Evolutionary conservation across 2,797 vertebrate species (phyloP).

Genomic region (Anguilla pacifica): DNA sequence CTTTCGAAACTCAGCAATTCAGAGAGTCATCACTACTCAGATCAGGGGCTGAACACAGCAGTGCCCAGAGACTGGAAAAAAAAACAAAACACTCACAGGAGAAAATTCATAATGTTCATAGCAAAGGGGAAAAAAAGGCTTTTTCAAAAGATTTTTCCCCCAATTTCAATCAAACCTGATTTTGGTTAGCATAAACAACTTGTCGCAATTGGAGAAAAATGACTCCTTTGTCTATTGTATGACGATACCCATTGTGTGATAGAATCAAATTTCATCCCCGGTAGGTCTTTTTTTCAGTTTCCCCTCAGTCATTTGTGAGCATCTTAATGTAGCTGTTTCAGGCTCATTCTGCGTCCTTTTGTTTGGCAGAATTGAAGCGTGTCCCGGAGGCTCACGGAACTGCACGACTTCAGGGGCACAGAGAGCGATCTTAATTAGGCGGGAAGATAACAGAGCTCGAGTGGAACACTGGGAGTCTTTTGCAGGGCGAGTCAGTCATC

Average conservation of each 20-base stretch:
- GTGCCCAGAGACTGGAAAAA: not conserved
- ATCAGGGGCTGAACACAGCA: not conserved
- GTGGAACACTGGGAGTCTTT: not conserved
- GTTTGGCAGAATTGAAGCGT: not conserved
- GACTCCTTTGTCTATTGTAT: slow-evolving; percentile 10
- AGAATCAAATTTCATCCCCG: slow-evolving; percentile 3
- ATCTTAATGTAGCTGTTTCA: not conserved
- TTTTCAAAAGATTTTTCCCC: not conserved
- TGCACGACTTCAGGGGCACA: not conserved
- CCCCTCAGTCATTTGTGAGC: not conserved
- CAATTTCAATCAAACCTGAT: not conserved
- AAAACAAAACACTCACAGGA: not conserved
- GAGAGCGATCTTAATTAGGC: not conserved
- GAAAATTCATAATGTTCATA: no score
- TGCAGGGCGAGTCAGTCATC: not conserved
- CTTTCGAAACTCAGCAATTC: not conserved
- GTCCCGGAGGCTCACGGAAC: not conserved
- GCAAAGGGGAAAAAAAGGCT: not conserved
- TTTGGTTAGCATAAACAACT: not conserved
- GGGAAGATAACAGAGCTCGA: not conserved
- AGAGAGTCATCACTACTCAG: no score
- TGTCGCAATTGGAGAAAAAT: not conserved
- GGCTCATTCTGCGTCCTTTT: not conserved
- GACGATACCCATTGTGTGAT: slow-evolving; percentile 1
- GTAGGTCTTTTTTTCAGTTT: not conserved